Percentiles rank a stretch among this genome's conserved stretches.
Conservation (phyloP, 2,113 vertebrate genomes). For the Elephas maximus region DNA sequence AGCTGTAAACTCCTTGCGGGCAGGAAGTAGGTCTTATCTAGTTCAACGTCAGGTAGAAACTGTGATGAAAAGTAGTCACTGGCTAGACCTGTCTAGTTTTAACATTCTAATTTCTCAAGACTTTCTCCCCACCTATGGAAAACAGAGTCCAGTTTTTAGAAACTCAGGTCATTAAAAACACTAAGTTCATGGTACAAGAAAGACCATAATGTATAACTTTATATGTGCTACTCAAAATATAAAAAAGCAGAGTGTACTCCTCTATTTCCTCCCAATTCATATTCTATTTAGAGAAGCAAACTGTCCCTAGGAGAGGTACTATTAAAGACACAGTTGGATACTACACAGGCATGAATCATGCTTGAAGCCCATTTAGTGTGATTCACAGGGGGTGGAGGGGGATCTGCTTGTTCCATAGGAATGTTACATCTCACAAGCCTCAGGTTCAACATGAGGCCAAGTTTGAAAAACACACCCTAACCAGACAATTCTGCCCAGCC, state of each 20-base stretch:
- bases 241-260: background rate
- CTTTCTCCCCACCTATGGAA: background rate
- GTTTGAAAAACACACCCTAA: background rate
- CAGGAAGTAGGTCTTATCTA: background rate
- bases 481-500: background rate
- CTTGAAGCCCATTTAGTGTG: background rate
- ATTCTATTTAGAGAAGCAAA: background rate
- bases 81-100: background rate
- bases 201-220: background rate
- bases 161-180: background rate
- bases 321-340: background rate
- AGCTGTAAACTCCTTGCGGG: background rate
- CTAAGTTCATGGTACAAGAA: background rate
- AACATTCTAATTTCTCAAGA: background rate
- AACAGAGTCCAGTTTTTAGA: background rate
- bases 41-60: accelerated
- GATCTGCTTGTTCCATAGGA: slow-evolving; percentile 1
- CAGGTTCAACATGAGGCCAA: slow-evolving; percentile 57
- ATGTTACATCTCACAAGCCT: slow-evolving; percentile 6
- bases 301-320: background rate
- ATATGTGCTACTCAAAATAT: background rate
- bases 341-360: background rate
- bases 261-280: background rate
- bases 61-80: background rate
- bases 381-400: background rate